Base-by-base conservation (phyloP, 2,797 vertebrate species). In the Acropternis orthonyx region DNA sequence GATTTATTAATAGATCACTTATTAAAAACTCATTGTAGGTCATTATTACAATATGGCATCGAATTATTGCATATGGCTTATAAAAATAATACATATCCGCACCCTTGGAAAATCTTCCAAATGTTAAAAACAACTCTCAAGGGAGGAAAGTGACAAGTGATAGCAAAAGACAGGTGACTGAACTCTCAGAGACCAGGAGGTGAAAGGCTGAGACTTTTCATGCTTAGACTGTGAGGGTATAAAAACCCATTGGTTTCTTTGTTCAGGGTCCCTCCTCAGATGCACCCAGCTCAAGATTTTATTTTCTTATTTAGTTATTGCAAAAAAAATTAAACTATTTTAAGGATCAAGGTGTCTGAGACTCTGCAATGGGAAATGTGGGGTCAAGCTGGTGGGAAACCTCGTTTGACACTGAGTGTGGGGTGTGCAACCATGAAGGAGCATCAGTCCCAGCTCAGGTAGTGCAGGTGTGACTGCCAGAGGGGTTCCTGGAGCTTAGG, bases 1-100 rank as follows among this genome's bases (percentile, higher is more conserved):
- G 49, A 79, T 95, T 91, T 96, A 92, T 95, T 97, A 97, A 92
- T 90, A 85, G 94, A 96, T 93, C 90, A 94, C 91, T 97, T 95
- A 86, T 96, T 84, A 96, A 39, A 96, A 90, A 68, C 30, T 62
- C 87, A 82, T 48, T 89, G 49, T 85, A 74, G n/a, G 37, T 90
- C 95, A 75, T 89, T 95, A 77, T 74, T 95, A 80, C 67, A 95
- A 88, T 85, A 79, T 73, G n/a, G 66, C 36, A 94, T 36, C 18
- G 21, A 88, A 88, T 78, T 82, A 39, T 56, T 89, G 22, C 11
- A 36, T 28, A 49, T 39, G 19, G 27, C 9, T 59, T 68, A 36
- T 54, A 41, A 41, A 91, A 92, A 44, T 26, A 71, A 36, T 17
- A 23, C 6, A 39, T 13, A 79, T n/a, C 12, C 61, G 72, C 4